Base-by-base conservation (phyloP, 1,140 invertebrate genomes). In the Apis laboriosa region DNA sequence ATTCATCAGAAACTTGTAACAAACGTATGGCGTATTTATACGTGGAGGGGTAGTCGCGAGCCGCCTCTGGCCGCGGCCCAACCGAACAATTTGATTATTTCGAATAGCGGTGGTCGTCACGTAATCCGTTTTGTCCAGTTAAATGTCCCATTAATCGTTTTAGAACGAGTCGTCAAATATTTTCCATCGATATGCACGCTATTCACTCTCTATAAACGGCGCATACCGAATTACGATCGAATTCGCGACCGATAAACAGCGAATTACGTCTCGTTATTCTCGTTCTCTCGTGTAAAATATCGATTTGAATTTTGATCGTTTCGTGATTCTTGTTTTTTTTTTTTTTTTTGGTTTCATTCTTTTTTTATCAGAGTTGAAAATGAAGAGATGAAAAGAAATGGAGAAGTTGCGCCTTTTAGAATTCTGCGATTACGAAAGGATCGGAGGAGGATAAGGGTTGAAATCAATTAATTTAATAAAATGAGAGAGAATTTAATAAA, bases 111-210 rank as follows among this genome's bases (percentile, higher is more conserved):
- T 81, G 80, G 77, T 81, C 77, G 80, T 71, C 80, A 63, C 73
- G 87, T 88, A 88, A 88, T 88, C 84, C 83, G 83, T 88, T 88
- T 86, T 82, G 73, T 58, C 75, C 86, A 76, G 84, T 88, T 88
- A 85, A 88, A 88, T 88, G 85, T 84, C 86, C 80, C 84, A 83
- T 86, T 88, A 88, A 88, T 88, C 80, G 80, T 72, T 81, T 87
- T 86, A 87, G 84, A 78, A 77, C 79, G 73, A 84, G 53, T 83
- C 86, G 86, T 88, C 83, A 88, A 88, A 88, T 85, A 88, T 88
- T 88, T 88, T 84, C 82, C 61, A 66, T 67, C 79, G 60, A 78
- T 77, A 17, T 84, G 66, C 77, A 63, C 83, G 58, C 63, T 28
- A 24, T 34, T 24, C 60, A 74, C 72, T 82, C 28, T 66, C 78